Evolutionary conservation across 2,113 vertebrate genomes (phyloP).

Genomic region (Ondatra zibethicus): DNA sequence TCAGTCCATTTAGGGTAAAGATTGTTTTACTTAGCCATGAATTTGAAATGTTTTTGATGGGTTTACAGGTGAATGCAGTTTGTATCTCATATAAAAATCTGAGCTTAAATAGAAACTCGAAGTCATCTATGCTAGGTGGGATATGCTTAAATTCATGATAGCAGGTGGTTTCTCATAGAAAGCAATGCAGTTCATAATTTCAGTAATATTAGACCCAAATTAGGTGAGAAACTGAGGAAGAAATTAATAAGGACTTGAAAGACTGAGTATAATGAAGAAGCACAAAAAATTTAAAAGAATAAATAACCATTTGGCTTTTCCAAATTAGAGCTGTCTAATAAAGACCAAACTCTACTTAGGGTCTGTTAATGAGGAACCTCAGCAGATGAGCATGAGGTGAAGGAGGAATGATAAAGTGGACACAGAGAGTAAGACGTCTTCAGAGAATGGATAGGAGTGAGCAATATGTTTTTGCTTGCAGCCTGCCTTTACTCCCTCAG

Average conservation of each 20-base stretch:
- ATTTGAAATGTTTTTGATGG: background rate
- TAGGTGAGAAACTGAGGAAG: background rate
- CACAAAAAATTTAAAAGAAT: background rate
- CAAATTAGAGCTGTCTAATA: background rate
- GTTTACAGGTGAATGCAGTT: background rate
- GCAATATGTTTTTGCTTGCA: background rate
- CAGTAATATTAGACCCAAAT: background rate
- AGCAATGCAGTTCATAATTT: background rate
- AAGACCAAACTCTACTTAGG: background rate
- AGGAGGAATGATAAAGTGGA: background rate
- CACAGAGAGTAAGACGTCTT: background rate
- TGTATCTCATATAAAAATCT: background rate
- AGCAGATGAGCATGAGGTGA: background rate
- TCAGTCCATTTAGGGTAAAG: background rate
- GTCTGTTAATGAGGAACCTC: background rate
- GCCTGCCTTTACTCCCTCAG: background rate
- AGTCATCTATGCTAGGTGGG: background rate
- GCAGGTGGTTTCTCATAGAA: background rate
- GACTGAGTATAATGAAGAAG: background rate
- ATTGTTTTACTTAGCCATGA: background rate
- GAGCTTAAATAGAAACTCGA: background rate
- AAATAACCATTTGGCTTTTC: background rate
- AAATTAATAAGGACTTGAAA: background rate
- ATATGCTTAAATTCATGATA: background rate
- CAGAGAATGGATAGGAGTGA: background rate